Evolutionary conservation across 2,888 invertebrate genomes (phyloP).

Genomic region (Leucoptera coffeella): DNA sequence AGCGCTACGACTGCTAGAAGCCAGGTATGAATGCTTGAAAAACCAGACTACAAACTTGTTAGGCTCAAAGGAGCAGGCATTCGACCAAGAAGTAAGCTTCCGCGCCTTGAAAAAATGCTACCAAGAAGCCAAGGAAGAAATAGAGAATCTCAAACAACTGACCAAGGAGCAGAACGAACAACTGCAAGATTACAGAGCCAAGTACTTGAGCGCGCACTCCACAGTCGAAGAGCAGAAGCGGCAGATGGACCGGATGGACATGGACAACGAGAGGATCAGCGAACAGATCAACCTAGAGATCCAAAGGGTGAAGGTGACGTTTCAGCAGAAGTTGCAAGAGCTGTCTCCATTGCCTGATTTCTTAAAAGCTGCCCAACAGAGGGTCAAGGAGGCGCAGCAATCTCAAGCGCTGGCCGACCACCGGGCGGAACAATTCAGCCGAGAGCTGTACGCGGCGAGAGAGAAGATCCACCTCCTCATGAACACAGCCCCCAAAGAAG

Average conservation of each 20-base stretch:
- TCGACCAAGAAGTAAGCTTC: constrained; percentile 50
- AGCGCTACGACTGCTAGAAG: constrained; percentile 29
- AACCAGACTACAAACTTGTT: constrained; percentile 32
- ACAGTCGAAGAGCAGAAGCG: constrained; percentile 63
- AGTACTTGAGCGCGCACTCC: constrained; percentile 64
- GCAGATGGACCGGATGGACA: constrained; percentile 64
- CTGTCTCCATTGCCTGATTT: constrained; percentile 63
- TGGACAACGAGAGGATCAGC: constrained; percentile 64
- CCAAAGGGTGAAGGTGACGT: constrained; percentile 61
- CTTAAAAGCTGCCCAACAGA: constrained; percentile 60
- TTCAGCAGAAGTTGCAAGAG: constrained; percentile 67
- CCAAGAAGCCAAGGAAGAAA: constrained; percentile 48
- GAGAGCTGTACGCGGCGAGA: constrained; percentile 56
- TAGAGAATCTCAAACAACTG: constrained; percentile 54
- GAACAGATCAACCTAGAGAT: constrained; percentile 68
- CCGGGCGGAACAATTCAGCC: constrained; percentile 58
- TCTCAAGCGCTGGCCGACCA: constrained; percentile 60
- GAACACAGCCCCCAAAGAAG: constrained; percentile 14
- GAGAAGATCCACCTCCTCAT: constrained; percentile 53
- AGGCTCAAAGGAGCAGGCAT: constrained; percentile 57
- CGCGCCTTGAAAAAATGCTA: constrained; percentile 47
- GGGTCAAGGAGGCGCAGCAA: constrained; percentile 63
- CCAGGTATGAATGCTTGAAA: constrained; percentile 16
- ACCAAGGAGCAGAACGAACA: constrained; percentile 62
- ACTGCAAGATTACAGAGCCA: constrained; percentile 63